A percentile compares a stretch with the other conserved stretches of the same genome.
Evolutionary conservation across 2,113 vertebrate genomes (phyloP).

Genomic region (Corythaeola cristata): DNA sequence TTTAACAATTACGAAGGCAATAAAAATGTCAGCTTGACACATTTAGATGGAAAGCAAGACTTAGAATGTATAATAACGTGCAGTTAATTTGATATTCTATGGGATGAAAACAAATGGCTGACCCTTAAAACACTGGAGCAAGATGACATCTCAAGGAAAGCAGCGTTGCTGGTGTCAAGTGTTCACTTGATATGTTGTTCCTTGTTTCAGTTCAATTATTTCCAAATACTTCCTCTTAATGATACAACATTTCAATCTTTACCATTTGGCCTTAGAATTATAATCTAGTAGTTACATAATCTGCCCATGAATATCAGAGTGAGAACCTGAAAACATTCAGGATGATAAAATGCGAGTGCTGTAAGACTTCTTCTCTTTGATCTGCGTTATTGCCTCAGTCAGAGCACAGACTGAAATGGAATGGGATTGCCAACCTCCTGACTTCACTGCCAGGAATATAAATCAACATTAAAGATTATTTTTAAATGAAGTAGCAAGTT

Average conservation of each 20-base stretch:
- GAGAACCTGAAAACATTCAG: neutral
- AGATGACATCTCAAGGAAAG: neutral
- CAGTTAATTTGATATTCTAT: neutral
- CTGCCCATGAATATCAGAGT: conserved; percentile 16
- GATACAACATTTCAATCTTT: neutral
- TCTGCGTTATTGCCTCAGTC: neutral
- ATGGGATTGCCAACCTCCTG: conserved; percentile 44
- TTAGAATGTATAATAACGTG: neutral
- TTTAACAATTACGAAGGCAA: neutral
- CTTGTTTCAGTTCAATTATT: neutral
- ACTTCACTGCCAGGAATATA: conserved; percentile 56
- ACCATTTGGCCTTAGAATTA: conserved; percentile 8
- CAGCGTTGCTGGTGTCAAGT: neutral
- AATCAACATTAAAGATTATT: conserved; percentile 55
- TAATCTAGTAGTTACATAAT: conserved; percentile 3
- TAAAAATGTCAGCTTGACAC: neutral
- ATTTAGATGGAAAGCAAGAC: conserved; percentile 3
- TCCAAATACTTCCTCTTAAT: neutral
- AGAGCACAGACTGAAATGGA: conserved; percentile 20
- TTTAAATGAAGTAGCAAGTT: conserved; percentile 50
- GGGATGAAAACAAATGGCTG: conserved; percentile 2
- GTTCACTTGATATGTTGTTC: neutral
- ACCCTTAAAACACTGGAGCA: neutral
- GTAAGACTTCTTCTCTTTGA: conserved; percentile 9
- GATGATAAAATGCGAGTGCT: conserved; percentile 11